Conservation (phyloP, 2,888 invertebrate genomes). For the Noctua janthina region DNA sequence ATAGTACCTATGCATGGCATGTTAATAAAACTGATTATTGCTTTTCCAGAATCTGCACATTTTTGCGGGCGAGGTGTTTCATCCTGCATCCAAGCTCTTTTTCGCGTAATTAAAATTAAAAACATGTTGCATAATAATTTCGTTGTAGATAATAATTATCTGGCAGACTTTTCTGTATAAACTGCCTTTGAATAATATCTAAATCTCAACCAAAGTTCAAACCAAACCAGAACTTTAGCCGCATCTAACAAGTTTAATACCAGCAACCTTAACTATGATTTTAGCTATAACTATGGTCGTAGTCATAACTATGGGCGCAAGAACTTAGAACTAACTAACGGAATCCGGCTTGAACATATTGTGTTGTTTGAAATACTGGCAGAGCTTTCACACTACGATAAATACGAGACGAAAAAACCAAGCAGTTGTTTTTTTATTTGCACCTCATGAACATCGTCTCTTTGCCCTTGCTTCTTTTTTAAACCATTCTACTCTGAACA, state of each 20-base stretch:
- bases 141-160: neutral
- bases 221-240: neutral
- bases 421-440: neutral
- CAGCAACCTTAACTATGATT: conserved; percentile 16
- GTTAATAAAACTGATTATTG: neutral
- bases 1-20: neutral
- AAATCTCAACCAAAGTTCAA: conserved; percentile 21
- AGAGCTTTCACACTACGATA: neutral
- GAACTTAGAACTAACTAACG: conserved; percentile 40
- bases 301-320: conserved; percentile 14
- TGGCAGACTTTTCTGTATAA: neutral
- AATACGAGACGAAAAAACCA: neutral
- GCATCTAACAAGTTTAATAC: conserved; percentile 31
- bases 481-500: too few relatives aligned
- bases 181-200: neutral
- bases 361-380: neutral
- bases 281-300: conserved; percentile 18
- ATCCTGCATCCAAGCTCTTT: neutral
- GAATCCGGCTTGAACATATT: conserved; percentile 10
- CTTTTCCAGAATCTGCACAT: neutral
- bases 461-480: too few relatives aligned
- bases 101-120: neutral
- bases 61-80: neutral
- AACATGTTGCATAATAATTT: neutral
- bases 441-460: too few relatives aligned